These are phyloP conservation scores for Brassicogethes aeneus DNA, from an alignment of 2,888 invertebrate genomes.

Conservation along the genomic window DNA sequence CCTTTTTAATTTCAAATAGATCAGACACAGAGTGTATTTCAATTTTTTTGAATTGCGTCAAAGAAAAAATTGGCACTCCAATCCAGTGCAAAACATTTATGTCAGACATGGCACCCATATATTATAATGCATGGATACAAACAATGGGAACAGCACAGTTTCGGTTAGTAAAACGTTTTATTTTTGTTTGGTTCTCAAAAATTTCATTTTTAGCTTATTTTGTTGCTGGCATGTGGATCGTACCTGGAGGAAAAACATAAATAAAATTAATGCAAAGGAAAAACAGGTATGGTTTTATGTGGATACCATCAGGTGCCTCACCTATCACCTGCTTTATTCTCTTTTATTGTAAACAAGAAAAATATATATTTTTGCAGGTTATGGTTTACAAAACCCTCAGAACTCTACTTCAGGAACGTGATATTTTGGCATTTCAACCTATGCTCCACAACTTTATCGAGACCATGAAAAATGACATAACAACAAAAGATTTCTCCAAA, in stretches of 20 bases:
- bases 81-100: constrained; percentile 19
- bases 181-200: background rate
- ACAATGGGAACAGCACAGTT: constrained; percentile 13
- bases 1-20: no score
- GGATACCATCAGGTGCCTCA: no score
- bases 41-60: background rate
- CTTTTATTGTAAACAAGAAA: no score
- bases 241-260: constrained; percentile 19
- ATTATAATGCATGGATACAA: constrained; percentile 10
- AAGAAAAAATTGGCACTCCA: constrained; percentile 8
- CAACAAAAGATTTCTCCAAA: no score
- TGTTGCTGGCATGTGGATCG: constrained; percentile 24
- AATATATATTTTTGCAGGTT: no score
- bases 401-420: no score
- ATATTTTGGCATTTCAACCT: no score
- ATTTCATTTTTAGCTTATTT: constrained; percentile 13
- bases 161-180: constrained; percentile 1
- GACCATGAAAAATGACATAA: no score
- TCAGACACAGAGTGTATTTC: background rate
- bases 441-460: no score
- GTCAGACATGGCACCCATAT: constrained; percentile 20
- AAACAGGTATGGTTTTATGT: constrained; percentile 13
- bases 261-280: constrained; percentile 13
- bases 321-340: no score
- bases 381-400: no score